Conservation (phyloP, 2,113 vertebrate genomes). For the Lynx canadensis region DNA sequence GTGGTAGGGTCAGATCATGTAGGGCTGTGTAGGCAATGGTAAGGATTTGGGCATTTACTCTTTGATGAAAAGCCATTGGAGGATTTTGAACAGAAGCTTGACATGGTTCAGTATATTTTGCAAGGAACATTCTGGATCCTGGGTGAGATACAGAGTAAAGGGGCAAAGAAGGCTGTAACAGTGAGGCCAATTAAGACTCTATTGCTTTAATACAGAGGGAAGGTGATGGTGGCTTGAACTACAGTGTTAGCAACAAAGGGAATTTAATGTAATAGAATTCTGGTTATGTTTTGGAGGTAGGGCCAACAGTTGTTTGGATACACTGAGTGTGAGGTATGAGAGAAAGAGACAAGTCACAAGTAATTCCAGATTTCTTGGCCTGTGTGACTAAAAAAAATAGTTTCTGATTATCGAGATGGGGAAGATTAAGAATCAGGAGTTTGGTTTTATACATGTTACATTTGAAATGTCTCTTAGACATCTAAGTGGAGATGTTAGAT, state of each 20-base stretch:
- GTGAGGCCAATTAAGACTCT: background rate
- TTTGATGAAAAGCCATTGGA: background rate
- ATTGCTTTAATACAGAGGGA: background rate
- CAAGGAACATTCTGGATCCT: background rate
- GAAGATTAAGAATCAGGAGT: background rate
- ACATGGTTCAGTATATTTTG: background rate
- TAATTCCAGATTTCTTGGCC: background rate
- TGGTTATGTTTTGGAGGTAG: slow-evolving; percentile 4
- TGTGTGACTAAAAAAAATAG: background rate
- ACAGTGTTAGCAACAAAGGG: background rate
- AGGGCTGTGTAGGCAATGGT: background rate
- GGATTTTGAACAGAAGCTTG: background rate
- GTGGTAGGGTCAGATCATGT: background rate
- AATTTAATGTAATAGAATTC: background rate
- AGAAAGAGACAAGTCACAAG: background rate
- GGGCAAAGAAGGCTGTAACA: background rate
- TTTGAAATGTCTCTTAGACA: background rate
- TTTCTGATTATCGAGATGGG: background rate
- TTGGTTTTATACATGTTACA: background rate
- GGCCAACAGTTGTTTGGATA: background rate
- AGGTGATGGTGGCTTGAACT: background rate
- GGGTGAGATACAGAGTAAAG: background rate
- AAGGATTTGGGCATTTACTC: background rate
- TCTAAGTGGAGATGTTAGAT: background rate
- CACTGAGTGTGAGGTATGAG: background rate